phyloP scores from a whole-genome alignment of 2,888 invertebrate genomes.

The Drosophila parthenogenetica region DNA sequence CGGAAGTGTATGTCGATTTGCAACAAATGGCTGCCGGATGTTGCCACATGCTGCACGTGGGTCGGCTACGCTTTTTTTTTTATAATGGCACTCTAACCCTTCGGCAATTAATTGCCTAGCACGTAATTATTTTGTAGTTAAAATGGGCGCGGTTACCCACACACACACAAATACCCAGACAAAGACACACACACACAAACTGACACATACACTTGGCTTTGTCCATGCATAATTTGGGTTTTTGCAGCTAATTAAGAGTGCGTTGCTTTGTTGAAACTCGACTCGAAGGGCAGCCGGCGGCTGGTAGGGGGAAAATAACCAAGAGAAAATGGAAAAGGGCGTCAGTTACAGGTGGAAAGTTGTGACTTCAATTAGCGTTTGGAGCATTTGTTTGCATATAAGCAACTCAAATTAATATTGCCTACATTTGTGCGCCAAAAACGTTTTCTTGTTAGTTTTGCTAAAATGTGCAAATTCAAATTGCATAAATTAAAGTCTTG shows the following conservation, averaged over 20 bases:
- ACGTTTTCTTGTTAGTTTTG: slow-evolving; percentile 6
- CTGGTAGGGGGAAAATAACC: neutral
- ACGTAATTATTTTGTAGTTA: slow-evolving; percentile 80
- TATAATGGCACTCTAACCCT: slow-evolving; percentile 63
- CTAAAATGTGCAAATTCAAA: neutral
- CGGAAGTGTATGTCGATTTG: slow-evolving; percentile 79
- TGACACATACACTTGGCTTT: slow-evolving; percentile 29
- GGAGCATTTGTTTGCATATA: slow-evolving; percentile 10
- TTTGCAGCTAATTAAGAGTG: slow-evolving; percentile 79
- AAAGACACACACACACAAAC: slow-evolving; percentile 16
- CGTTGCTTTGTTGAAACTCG: slow-evolving; percentile 63
- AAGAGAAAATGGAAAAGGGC: neutral
- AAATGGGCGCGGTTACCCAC: slow-evolving; percentile 62
- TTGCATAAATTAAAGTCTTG: neutral
- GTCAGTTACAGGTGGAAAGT: slow-evolving; percentile 36
- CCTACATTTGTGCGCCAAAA: slow-evolving; percentile 24
- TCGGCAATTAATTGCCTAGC: slow-evolving; percentile 74
- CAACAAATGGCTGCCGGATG: slow-evolving; percentile 79
- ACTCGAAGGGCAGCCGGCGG: slow-evolving; percentile 16
- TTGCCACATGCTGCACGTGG: slow-evolving; percentile 75
- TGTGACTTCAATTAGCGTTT: slow-evolving; percentile 60
- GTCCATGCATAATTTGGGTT: slow-evolving; percentile 73
- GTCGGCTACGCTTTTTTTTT: slow-evolving; percentile 27
- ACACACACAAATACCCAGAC: slow-evolving; percentile 12
- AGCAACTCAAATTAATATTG: slow-evolving; percentile 26